phyloP scores from a whole-genome alignment of 2,888 invertebrate genomes.

The Parnassius smintheus region DNA sequence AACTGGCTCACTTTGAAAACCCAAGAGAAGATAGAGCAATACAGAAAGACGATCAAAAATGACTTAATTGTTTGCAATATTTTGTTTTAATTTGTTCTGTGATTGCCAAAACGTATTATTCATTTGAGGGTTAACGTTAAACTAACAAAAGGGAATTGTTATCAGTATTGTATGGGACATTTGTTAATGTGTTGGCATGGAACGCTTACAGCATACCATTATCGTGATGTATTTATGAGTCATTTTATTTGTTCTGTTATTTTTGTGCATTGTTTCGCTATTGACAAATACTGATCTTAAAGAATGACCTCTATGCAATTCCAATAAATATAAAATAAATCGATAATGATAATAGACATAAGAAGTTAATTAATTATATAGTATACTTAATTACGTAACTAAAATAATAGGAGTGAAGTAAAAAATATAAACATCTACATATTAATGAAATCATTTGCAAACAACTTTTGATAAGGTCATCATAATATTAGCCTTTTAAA shows the following conservation, averaged over 20 bases:
- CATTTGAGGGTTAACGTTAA: slow-evolving; percentile 50
- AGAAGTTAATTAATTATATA: too few species aligned
- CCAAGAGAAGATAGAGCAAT: not conserved
- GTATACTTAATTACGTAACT: too few species aligned
- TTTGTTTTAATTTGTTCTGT: not conserved
- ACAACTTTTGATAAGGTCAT: too few species aligned
- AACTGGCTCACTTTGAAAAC: not conserved
- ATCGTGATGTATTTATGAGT: slow-evolving; percentile 56
- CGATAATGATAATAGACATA: too few species aligned
- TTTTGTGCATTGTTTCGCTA: slow-evolving; percentile 20
- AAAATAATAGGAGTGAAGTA: too few species aligned
- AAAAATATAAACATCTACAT: too few species aligned
- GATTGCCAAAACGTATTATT: slow-evolving; percentile 49
- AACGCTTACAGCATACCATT: slow-evolving; percentile 69
- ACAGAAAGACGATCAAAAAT: not conserved
- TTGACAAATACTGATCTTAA: not conserved
- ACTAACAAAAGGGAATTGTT: slow-evolving; percentile 75
- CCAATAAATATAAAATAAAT: too few species aligned
- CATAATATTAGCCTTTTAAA: too few species aligned
- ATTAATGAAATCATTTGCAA: too few species aligned
- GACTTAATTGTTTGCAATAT: not conserved
- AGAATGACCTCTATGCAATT: too few species aligned
- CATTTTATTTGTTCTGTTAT: slow-evolving; percentile 26
- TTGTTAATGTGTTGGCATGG: slow-evolving; percentile 58
- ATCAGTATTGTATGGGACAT: slow-evolving; percentile 73